Evolutionary conservation across 1,140 invertebrate species (phyloP), one percentile per base, ranked within the genome.

Genomic region (Drosophila equinoxialis): DNA sequence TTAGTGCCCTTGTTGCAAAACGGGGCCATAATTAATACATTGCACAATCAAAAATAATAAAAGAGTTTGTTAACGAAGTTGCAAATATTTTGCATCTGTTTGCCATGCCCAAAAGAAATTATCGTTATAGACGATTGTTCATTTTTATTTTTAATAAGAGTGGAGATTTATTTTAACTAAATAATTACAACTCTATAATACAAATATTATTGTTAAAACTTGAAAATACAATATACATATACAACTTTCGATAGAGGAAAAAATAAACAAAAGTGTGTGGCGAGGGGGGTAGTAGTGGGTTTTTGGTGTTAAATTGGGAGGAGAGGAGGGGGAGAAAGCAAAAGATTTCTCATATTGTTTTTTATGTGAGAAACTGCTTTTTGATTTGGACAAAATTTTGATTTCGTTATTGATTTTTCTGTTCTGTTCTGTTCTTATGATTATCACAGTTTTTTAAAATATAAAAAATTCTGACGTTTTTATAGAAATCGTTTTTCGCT

Each of bases 401-500:
- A 58, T 64, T 69, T 65, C 54, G 74, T 54, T 23, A 35, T 10
- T 26, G 69, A 69, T 20, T 11, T 17, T 20, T 67, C 58, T 66
- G 54, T 65, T 71, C n/a, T 39, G 54, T n/a, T 65, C 76, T 65
- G 57, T 77, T 83, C 75, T 90, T 84, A 87, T 86, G 83, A 79
- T 90, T 90, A 90, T 90, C 87, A 90, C 87, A 90, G 87, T 89
- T 90, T 74, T 75, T 75, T 90, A 82, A 77, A 85, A 82, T 90
- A 85, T 78, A 86, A 74, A 90, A 89, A 51, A 75, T 71, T 81
- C 55, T 42, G 26, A 41, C 41, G 51, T 57, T 81, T 87, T 62
- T 78, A 77, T 84, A 79, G 79, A 84, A 73, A 82, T 81, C 68
- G 71, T 82, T 76, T 79, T 68, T 48, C 74, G 20, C 54, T 68